A percentile compares a stretch with the other conserved stretches of the same genome.
These are phyloP conservation scores for Arnoldichthys spilopterus DNA, from an alignment of 2,797 vertebrate species.

Conservation along the genomic window DNA sequence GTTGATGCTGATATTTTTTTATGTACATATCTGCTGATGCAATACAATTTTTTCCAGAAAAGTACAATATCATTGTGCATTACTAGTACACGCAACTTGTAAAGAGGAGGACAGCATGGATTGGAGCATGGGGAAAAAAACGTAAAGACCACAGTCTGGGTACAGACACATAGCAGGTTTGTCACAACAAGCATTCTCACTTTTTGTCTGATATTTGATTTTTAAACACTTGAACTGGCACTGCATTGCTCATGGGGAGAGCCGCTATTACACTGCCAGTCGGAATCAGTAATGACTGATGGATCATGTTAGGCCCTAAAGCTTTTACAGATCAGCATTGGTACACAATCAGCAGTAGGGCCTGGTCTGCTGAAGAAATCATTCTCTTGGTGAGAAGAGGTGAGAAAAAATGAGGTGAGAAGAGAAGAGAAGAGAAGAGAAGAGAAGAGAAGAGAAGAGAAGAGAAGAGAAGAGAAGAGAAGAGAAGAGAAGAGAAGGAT, in stretches of 20 bases:
- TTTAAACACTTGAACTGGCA: background rate
- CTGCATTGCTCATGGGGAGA: background rate
- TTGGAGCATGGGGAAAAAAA: slow-evolving; percentile 31
- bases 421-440: too few relatives aligned
- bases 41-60: too few relatives aligned
- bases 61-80: too few relatives aligned
- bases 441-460: too few relatives aligned
- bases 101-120: slow-evolving; percentile 23
- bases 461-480: too few relatives aligned
- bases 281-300: slow-evolving; percentile 11
- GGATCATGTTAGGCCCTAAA: slow-evolving; percentile 3
- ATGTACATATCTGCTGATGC: too few relatives aligned
- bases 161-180: slow-evolving; percentile 11
- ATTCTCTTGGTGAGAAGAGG: background rate
- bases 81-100: too few relatives aligned
- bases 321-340: background rate
- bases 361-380: background rate
- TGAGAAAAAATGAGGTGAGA: too few relatives aligned
- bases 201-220: slow-evolving; percentile 6
- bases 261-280: background rate
- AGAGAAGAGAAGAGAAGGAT: too few relatives aligned
- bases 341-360: background rate
- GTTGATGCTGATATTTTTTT: too few relatives aligned
- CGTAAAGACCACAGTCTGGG: slow-evolving; percentile 21
- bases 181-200: slow-evolving; percentile 46